A percentile compares a stretch with the other conserved stretches of the same genome.
phyloP scores from a whole-genome alignment of 2,797 vertebrate genomes.

The Ciconia nigra region DNA sequence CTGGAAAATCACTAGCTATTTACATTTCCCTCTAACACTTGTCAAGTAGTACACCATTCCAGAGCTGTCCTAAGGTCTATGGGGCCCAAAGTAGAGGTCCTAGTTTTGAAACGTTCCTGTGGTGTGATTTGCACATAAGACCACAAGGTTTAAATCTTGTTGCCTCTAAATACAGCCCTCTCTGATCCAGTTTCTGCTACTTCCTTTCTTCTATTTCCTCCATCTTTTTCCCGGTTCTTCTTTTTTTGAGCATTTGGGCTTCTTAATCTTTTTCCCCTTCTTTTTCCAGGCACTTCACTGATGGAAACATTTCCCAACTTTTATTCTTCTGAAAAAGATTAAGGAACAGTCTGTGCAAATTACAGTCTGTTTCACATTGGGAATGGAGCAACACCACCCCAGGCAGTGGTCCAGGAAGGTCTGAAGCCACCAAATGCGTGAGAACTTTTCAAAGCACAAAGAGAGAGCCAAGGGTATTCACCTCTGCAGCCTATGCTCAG shows the following conservation, averaged over 20 bases:
- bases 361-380: background rate
- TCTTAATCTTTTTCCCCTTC: background rate
- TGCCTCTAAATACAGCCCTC: background rate
- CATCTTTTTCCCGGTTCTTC: background rate
- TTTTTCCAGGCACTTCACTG: background rate
- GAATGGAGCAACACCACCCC: background rate
- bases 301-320: background rate
- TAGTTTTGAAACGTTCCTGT: background rate
- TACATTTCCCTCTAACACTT: background rate
- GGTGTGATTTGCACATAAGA: background rate
- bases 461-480: background rate
- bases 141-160: background rate
- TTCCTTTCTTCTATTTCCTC: background rate
- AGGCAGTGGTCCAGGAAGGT: background rate
- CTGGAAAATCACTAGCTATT: background rate
- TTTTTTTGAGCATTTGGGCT: background rate
- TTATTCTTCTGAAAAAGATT: background rate
- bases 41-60: background rate
- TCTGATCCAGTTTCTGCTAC: background rate
- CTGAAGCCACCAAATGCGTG: background rate
- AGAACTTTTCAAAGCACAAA: background rate
- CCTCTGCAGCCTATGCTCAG: background rate
- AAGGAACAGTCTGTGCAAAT: background rate
- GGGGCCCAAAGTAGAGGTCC: background rate
- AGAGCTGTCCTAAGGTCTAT: background rate